Base-by-base conservation (phyloP, 1,140 invertebrate species). In the Zaprionus ornatus region DNA sequence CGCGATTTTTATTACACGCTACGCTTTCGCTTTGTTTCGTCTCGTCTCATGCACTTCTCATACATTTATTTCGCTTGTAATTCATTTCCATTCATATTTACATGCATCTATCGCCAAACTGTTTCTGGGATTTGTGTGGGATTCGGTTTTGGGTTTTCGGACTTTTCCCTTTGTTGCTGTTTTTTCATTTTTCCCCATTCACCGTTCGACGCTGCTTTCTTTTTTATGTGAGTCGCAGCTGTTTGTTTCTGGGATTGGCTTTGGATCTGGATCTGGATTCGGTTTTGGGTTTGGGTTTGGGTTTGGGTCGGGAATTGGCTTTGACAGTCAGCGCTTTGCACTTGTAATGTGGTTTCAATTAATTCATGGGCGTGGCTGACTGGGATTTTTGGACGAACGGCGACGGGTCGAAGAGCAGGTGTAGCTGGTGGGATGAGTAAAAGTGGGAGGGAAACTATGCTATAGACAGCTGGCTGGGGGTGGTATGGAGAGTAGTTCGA, bases 21-120 rank as follows among this genome's bases (percentile, higher is more conserved):
- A 65, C 68, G 66, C 54, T 74, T 84, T 84, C 55, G 81, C 72
- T 79, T 84, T 50, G 45, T 88, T 45, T 45, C 40, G 40, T 42
- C 40, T 45, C 7, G 85, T 88, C 90, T 72, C 66, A 57, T 83
- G 67, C 80, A 35, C 78, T 69, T 88, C 88, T 81, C 71, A 78
- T 88, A 90, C 85, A 88, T 88, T 88, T 90, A 88, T 88, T 85
- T 85, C 69, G 79, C 84, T 85, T 88, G 85, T 88, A 90, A 88
- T 88, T 90, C 85, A 88, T 88, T 88, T 88, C 84, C 84, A 87
- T 87, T 90, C 85, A 88, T 88, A 88, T 88, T 88, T 90, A 90
- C 81, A 90, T 79, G 82, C 50, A 56, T 75, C 48, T 74, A 78
- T 85, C 80, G 82, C 54, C 67, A 72, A 59, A 84, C 59, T 80